Base-by-base conservation (phyloP, 2,888 invertebrate genomes). In the Meiosimyza decipiens region DNA sequence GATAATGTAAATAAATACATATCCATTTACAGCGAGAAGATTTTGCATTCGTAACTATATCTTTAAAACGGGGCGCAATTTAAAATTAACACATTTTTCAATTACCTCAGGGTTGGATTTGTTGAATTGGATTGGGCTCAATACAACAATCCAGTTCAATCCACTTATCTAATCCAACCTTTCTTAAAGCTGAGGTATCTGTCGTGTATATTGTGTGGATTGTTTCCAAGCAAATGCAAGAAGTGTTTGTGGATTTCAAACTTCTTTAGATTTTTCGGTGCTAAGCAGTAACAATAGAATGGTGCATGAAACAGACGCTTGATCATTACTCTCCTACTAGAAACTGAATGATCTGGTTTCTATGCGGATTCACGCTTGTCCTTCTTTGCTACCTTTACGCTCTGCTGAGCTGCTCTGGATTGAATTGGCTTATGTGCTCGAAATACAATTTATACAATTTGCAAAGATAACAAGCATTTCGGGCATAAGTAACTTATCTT, bases 41-140 rank as follows among this genome's bases (percentile, higher is more conserved):
- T 7, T 40, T 40, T 40, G 40, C 9, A 6, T 40, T 40, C 40
- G 40, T 40, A 40, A n/a, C 54, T 16, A 16, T 55, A n/a, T 55
- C 16, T n/a, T 55, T 15, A 18, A 80, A 81, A 80, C 73, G 82
- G 82, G 83, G 81, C 79, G 81, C 82, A 82, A 83, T 83, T 82
- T 78, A 80, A 80, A 80, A 80, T 84, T 84, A 84, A 82, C 85
- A 83, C 84, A 83, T 83, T 81, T 82, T 76, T 73, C 77, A 82
- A 83, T 83, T 82, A 79, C 74, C 72, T 33, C 60, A 55, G 66
- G 57, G 71, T 80, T 81, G 82, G 83, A 83, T 82, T 83, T 79
- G 68, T 75, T 77, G 79, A 77, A 80, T 83, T 82, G 80, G 81
- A 83, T 82, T 82, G 70, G 54, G 15, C 47, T 54, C 70, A 62